Conservation (phyloP, 2,113 vertebrate genomes). For the Ciconia maguari region DNA sequence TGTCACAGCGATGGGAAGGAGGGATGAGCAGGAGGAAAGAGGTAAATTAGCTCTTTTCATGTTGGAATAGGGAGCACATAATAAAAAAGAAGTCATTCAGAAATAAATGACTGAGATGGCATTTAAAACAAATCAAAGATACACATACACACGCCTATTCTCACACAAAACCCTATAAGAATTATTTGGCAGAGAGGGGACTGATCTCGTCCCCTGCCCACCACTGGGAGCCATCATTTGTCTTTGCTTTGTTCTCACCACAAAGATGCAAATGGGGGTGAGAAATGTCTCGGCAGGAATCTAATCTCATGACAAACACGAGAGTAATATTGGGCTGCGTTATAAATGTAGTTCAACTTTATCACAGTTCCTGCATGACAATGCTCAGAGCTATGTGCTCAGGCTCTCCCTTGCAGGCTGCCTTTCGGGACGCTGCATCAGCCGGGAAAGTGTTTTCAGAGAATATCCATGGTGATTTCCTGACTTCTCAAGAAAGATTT, state of each 20-base stretch:
- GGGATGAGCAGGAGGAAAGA: not conserved
- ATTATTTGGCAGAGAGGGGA: not conserved
- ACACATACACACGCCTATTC: fast-evolving
- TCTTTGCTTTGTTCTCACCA: not conserved
- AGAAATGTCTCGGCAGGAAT: not conserved
- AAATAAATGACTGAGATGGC: not conserved
- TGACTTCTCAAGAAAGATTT: not conserved
- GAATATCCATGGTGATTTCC: not conserved
- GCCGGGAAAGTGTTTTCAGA: not conserved
- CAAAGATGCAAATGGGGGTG: not conserved
- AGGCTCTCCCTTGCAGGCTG: not conserved
- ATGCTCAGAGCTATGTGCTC: fast-evolving
- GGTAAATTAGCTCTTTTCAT: not conserved
- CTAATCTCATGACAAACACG: not conserved
- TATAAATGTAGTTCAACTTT: not conserved
- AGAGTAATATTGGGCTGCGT: not conserved
- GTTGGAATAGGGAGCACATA: not conserved
- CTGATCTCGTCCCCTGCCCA: not conserved
- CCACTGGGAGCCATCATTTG: not conserved
- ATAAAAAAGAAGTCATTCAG: not conserved
- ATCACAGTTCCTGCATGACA: not conserved
- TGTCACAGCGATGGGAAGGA: not conserved
- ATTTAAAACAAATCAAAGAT: not conserved
- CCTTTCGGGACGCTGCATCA: fast-evolving
- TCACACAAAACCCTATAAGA: not conserved